These are phyloP conservation scores for Condylostylus longicornis DNA, from an alignment of 1,140 invertebrate species.

Conservation along the genomic window DNA sequence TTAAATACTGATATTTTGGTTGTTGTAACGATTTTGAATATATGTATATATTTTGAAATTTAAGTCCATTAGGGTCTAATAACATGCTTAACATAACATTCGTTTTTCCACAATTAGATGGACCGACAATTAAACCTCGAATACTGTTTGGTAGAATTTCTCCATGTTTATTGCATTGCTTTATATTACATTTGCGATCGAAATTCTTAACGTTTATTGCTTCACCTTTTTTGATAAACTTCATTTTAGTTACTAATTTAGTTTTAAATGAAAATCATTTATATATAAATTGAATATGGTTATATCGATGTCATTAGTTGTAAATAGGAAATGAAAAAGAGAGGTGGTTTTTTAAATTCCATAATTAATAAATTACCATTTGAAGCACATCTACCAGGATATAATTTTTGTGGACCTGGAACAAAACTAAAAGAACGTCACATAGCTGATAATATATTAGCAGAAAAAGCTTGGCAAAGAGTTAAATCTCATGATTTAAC, in stretches of 20 bases:
- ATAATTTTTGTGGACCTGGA: constrained; percentile 34
- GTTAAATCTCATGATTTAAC: too few species aligned
- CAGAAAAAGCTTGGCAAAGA: too few species aligned
- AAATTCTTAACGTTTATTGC: too few species aligned
- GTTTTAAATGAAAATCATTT: too few species aligned
- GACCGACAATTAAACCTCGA: constrained; percentile 16
- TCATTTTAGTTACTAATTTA: too few species aligned
- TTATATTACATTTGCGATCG: too few species aligned
- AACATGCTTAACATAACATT: constrained; percentile 24
- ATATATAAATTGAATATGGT: too few species aligned
- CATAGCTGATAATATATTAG: too few species aligned
- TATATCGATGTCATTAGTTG: too few species aligned
- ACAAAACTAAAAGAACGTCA: constrained; percentile 32
- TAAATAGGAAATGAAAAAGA: too few species aligned
- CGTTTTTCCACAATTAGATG: constrained; percentile 25
- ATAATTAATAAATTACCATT: constrained; percentile 31
- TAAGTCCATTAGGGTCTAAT: constrained; percentile 22
- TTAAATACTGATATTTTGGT: constrained; percentile 19
- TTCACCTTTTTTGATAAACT: too few species aligned
- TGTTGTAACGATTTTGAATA: constrained; percentile 20
- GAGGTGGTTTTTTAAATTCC: constrained; percentile 20
- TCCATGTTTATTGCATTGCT: too few species aligned
- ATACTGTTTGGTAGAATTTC: constrained; percentile 18
- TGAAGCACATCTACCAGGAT: constrained; percentile 34
- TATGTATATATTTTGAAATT: constrained; percentile 25